Evolutionary conservation across 2,888 invertebrate genomes (phyloP).

Genomic region (Lasioglossum calceatum): DNA sequence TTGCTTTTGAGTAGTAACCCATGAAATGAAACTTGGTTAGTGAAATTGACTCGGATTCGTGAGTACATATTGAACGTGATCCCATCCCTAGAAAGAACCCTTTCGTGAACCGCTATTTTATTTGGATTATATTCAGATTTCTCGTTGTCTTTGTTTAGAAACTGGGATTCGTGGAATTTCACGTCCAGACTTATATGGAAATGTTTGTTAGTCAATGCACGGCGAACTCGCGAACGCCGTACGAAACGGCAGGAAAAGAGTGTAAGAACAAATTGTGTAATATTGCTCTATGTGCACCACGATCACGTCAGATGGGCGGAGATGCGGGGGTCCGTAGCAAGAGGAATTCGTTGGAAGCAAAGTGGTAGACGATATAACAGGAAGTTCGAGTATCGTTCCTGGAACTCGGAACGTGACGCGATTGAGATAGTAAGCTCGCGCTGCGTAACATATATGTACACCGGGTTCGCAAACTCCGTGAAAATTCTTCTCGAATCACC

Average conservation of each 20-base stretch:
- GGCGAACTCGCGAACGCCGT: not conserved
- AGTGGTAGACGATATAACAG: conserved; percentile 44
- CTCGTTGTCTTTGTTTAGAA: not conserved
- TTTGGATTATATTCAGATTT: not conserved
- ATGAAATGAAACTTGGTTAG: no score
- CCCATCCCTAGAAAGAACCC: no score
- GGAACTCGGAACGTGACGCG: conserved; percentile 48
- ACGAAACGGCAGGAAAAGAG: not conserved
- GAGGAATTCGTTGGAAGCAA: conserved; percentile 45
- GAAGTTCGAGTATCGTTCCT: conserved; percentile 45
- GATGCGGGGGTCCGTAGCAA: conserved; percentile 12
- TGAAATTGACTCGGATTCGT: no score
- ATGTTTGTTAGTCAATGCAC: not conserved
- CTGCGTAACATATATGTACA: conserved; percentile 33
- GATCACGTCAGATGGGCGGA: conserved; percentile 17
- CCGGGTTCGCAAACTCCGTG: conserved; percentile 18
- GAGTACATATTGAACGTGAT: no score
- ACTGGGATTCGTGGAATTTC: not conserved
- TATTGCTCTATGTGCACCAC: not conserved
- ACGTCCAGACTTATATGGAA: not conserved
- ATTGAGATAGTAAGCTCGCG: conserved; percentile 43
- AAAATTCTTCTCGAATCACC: conserved; percentile 15
- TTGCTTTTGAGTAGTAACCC: no score
- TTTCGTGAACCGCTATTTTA: not conserved
- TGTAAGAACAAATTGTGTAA: conserved; percentile 16